Percentiles rank a stretch among this genome's conserved stretches.
phyloP scores from a whole-genome alignment of 2,888 invertebrate species.

The Maniola hyperantus region DNA sequence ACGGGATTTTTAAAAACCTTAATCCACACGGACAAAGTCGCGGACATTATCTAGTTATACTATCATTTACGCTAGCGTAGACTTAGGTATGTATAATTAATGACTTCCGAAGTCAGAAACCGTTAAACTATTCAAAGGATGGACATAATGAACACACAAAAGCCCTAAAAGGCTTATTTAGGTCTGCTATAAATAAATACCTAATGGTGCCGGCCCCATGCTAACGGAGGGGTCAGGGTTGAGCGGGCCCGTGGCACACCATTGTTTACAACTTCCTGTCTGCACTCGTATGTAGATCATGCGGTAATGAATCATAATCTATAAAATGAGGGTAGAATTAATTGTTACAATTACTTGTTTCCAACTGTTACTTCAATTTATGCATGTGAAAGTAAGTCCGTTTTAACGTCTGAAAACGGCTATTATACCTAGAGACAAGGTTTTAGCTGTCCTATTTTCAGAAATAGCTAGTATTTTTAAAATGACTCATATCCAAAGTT shows the following conservation, averaged over 20 bases:
- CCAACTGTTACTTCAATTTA: slow-evolving; percentile 2
- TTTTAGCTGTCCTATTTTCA: not conserved
- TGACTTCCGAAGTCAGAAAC: slow-evolving; percentile 12
- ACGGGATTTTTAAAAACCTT: too few relatives aligned
- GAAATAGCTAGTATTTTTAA: not conserved
- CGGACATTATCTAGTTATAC: too few relatives aligned
- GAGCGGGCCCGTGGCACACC: slow-evolving; percentile 40
- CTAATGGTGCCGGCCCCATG: slow-evolving; percentile 35
- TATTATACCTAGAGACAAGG: not conserved
- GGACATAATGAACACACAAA: slow-evolving; percentile 18
- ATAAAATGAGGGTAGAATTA: slow-evolving; percentile 22
- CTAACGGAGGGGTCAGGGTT: slow-evolving; percentile 42
- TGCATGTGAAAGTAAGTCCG: not conserved
- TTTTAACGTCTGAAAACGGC: not conserved
- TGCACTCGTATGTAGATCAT: slow-evolving; percentile 24
- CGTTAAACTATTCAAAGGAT: slow-evolving; percentile 24
- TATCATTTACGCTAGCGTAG: too few relatives aligned
- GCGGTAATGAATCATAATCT: slow-evolving; percentile 29
- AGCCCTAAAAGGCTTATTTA: slow-evolving; percentile 24
- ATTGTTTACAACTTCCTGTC: slow-evolving; percentile 44
- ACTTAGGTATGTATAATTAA: not conserved
- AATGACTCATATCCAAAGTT: not conserved
- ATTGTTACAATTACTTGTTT: slow-evolving; percentile 14
- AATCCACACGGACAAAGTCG: too few relatives aligned
- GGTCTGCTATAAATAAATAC: slow-evolving; percentile 31